These are phyloP conservation scores for Cardinalis cardinalis DNA, from an alignment of 2,113 vertebrate species.

Conservation along the genomic window DNA sequence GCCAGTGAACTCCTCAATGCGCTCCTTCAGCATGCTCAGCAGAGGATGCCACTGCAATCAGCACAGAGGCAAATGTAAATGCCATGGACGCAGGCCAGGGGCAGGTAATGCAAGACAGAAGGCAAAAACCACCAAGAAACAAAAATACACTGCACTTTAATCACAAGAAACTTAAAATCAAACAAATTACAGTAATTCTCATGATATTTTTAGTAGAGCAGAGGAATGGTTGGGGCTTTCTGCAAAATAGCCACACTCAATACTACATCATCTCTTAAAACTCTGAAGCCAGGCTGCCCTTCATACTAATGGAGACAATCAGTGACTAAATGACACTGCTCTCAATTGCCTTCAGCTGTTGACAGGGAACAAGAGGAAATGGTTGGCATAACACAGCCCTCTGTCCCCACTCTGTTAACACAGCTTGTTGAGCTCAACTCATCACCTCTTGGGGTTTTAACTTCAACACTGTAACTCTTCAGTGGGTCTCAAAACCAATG, in stretches of 20 bases:
- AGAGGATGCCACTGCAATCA: conserved; percentile 84
- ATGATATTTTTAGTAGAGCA: not conserved
- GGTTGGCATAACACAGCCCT: not conserved
- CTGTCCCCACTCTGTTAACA: not conserved
- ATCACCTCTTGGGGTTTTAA: not conserved
- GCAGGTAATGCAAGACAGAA: not conserved
- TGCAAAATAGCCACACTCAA: not conserved
- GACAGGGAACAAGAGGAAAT: not conserved
- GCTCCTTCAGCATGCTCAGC: conserved; percentile 72
- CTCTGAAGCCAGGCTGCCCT: not conserved
- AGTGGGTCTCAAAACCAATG: not conserved
- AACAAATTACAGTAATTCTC: not conserved
- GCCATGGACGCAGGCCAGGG: too few species aligned
- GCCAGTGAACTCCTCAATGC: conserved; percentile 71
- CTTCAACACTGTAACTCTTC: rapidly evolving
- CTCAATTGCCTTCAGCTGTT: not conserved
- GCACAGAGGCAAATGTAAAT: not conserved
- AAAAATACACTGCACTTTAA: not conserved
- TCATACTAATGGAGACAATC: not conserved
- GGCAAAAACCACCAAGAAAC: not conserved
- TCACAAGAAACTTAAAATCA: not conserved
- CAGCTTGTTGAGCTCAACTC: not conserved
- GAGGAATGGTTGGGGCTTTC: not conserved
- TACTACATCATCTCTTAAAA: not conserved
- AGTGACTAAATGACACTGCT: not conserved